Evolutionary conservation across 2,888 invertebrate genomes (phyloP).

Genomic region (Brachylomia viminalis): DNA sequence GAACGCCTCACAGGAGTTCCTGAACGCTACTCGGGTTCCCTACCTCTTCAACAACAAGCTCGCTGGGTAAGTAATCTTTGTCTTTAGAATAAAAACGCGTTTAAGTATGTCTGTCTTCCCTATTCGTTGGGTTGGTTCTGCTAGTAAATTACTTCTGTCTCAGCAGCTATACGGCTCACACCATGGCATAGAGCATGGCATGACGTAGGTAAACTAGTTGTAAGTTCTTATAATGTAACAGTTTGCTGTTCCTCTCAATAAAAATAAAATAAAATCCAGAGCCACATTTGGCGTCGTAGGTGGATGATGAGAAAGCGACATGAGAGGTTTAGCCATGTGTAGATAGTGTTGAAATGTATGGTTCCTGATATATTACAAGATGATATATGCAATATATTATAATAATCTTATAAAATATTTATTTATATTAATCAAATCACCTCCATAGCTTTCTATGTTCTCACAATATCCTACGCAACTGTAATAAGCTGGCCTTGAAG

Average conservation of each 20-base stretch:
- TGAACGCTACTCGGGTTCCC: constrained; percentile 75
- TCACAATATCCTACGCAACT: too few species aligned
- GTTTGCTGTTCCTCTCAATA: background rate
- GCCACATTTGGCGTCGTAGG: background rate
- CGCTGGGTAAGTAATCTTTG: constrained; percentile 77
- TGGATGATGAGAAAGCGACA: background rate
- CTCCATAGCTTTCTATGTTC: too few species aligned
- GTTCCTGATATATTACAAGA: too few species aligned
- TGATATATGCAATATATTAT: too few species aligned
- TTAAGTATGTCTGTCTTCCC: background rate
- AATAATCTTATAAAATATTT: too few species aligned
- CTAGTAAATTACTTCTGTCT: background rate
- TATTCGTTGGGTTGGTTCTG: background rate
- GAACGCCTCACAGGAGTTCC: constrained; percentile 76
- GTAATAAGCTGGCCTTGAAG: too few species aligned
- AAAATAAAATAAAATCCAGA: background rate
- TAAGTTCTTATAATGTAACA: background rate
- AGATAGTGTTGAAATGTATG: background rate
- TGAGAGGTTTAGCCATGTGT: background rate
- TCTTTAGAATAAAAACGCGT: background rate
- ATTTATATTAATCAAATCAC: too few species aligned
- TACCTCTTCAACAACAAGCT: constrained; percentile 72
- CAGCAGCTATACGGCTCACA: background rate
- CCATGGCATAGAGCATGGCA: background rate
- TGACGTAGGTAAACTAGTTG: background rate